Percentiles rank a stretch among this genome's conserved stretches.
These are phyloP conservation scores for Bombyx mandarina DNA, from an alignment of 1,140 invertebrate species.

Conservation along the genomic window DNA sequence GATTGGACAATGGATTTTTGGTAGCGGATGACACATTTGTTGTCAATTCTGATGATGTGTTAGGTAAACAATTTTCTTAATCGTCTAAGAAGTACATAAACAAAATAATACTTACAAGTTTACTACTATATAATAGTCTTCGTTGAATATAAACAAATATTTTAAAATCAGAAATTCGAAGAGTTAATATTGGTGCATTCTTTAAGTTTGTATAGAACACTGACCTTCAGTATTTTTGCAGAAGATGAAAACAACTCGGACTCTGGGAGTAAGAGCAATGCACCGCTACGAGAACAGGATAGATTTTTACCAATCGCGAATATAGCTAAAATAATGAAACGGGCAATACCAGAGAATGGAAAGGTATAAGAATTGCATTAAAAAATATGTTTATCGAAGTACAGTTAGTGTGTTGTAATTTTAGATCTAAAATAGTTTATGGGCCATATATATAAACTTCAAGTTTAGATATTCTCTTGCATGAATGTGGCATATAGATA, in stretches of 20 bases:
- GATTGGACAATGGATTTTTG: slow-evolving; percentile 48
- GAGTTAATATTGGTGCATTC: no score
- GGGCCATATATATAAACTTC: no score
- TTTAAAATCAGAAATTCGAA: no score
- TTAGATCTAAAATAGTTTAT: no score
- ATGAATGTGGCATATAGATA: no score
- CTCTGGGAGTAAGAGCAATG: slow-evolving; percentile 72
- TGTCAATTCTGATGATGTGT: slow-evolving; percentile 49
- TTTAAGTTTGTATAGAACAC: background rate
- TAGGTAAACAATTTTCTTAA: slow-evolving; percentile 31
- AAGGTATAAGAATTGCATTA: slow-evolving; percentile 76
- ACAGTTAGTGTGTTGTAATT: no score
- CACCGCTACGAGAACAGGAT: slow-evolving; percentile 89
- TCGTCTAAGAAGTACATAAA: no score
- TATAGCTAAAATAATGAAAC: slow-evolving; percentile 99
- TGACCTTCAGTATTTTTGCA: slow-evolving; percentile 10
- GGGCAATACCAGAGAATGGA: slow-evolving; percentile 94
- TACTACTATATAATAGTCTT: no score
- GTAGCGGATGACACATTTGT: slow-evolving; percentile 54
- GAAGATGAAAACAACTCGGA: slow-evolving; percentile 82
- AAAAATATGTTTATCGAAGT: no score
- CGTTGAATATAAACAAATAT: no score
- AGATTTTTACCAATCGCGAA: slow-evolving; percentile 98
- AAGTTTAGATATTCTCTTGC: no score
- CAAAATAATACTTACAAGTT: no score